These are phyloP conservation scores for Cheilosia variabilis DNA, from an alignment of 2,888 invertebrate genomes.

Conservation along the genomic window DNA sequence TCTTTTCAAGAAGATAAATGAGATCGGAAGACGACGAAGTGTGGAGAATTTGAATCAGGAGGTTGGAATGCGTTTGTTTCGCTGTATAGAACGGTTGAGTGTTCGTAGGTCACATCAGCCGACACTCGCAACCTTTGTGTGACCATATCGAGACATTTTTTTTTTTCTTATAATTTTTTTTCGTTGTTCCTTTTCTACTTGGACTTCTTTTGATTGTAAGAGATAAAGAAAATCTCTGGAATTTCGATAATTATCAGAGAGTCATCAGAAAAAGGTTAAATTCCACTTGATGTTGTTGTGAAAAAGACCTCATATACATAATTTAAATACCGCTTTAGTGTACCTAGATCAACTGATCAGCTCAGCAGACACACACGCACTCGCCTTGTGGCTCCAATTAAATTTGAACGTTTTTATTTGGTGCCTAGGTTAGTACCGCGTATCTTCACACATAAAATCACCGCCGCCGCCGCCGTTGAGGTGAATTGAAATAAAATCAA, in stretches of 20 bases:
- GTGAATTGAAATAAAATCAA: conserved; percentile 35
- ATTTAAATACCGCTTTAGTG: conserved; percentile 53
- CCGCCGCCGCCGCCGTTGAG: conserved; percentile 8
- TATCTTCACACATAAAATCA: conserved; percentile 52
- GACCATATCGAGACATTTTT: conserved; percentile 71
- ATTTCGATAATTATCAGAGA: conserved; percentile 74
- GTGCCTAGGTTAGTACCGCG: conserved; percentile 50
- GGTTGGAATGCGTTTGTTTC: conserved; percentile 74
- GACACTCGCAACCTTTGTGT: conserved; percentile 71
- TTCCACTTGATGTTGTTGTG: conserved; percentile 67
- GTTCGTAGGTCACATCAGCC: conserved; percentile 72
- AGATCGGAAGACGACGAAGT: conserved; percentile 75
- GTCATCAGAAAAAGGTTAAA: conserved; percentile 75
- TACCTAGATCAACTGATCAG: conserved; percentile 56
- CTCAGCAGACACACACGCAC: conserved; percentile 26
- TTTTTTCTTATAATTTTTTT: conserved; percentile 3
- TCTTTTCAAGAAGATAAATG: conserved; percentile 75
- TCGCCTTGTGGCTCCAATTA: conserved; percentile 52
- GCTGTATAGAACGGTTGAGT: conserved; percentile 52
- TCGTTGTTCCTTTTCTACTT: background rate
- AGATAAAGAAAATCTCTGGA: conserved; percentile 74
- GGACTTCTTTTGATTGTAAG: conserved; percentile 60
- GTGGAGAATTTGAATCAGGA: conserved; percentile 75
- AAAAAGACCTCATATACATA: conserved; percentile 46
- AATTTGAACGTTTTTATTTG: conserved; percentile 61